A percentile compares a stretch with the other conserved stretches of the same genome.
Evolutionary conservation across 2,797 vertebrate genomes (phyloP).

Genomic region (Scarus forsteni): DNA sequence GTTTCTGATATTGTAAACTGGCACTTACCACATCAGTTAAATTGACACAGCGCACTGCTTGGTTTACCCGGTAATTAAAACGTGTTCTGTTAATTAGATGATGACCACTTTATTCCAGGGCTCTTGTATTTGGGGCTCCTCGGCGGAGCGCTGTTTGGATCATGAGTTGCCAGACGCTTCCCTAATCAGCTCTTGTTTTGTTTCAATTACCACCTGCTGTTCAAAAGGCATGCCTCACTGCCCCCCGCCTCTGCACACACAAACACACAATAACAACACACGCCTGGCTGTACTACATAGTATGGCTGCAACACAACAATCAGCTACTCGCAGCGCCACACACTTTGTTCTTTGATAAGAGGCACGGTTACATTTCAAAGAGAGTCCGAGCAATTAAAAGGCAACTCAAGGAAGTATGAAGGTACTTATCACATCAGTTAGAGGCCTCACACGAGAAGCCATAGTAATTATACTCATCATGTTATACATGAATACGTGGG

Average conservation of each 20-base stretch:
- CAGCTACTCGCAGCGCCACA: slow-evolving; percentile 88
- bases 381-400: slow-evolving; percentile 91
- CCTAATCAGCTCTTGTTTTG: slow-evolving; percentile 99
- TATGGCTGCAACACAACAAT: slow-evolving; percentile 90
- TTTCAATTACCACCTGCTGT: slow-evolving; percentile 99
- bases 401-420: slow-evolving; percentile 85
- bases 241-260: slow-evolving; percentile 51
- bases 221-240: slow-evolving; percentile 97
- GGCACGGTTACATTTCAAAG: slow-evolving; percentile 90
- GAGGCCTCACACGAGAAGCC: slow-evolving; percentile 76
- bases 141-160: slow-evolving; percentile 97
- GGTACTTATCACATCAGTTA: slow-evolving; percentile 89
- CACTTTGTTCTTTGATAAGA: slow-evolving; percentile 83
- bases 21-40: slow-evolving; percentile 99
- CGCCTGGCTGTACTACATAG: slow-evolving; percentile 85
- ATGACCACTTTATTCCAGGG: slow-evolving; percentile 99
- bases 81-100: slow-evolving; percentile 99
- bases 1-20: slow-evolving; percentile 99
- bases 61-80: slow-evolving; percentile 99
- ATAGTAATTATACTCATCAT: slow-evolving; percentile 87
- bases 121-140: slow-evolving; percentile 94
- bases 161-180: slow-evolving; percentile 98
- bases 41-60: slow-evolving; percentile 99
- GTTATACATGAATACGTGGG: slow-evolving; percentile 62
- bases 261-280: slow-evolving; percentile 60